phyloP scores from a whole-genome alignment of 2,113 vertebrate species.

The Ceratotherium simum region DNA sequence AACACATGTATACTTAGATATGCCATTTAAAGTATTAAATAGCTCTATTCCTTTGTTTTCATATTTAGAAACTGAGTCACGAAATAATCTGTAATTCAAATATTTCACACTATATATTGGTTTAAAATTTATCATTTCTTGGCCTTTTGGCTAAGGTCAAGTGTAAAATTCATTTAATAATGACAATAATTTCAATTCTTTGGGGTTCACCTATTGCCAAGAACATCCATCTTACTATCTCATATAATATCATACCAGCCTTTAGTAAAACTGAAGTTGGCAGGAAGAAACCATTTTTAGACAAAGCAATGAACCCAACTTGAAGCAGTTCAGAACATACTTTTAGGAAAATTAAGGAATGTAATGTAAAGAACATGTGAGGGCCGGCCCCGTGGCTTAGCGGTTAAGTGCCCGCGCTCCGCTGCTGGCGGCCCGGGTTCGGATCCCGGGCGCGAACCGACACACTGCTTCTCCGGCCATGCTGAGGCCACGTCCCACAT shows the following conservation, averaged over 20 bases:
- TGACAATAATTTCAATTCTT: neutral
- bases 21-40: neutral
- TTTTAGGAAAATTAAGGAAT: constrained; percentile 38
- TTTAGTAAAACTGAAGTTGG: neutral
- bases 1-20: neutral
- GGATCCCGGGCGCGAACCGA: too few species aligned
- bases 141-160: too few species aligned
- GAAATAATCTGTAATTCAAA: neutral
- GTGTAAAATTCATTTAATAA: neutral
- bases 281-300: neutral
- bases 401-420: too few species aligned
- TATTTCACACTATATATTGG: neutral
- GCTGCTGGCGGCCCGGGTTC: too few species aligned
- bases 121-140: neutral
- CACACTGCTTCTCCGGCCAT: too few species aligned
- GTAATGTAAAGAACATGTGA: neutral
- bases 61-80: constrained; percentile 48
- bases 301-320: neutral
- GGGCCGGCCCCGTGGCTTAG: too few species aligned
- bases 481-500: too few species aligned
- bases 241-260: neutral
- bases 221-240: neutral
- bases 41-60: neutral
- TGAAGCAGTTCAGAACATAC: neutral
- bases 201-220: neutral